These are phyloP conservation scores for Aphis gossypii DNA, from an alignment of 1,140 invertebrate species.

Conservation along the genomic window DNA sequence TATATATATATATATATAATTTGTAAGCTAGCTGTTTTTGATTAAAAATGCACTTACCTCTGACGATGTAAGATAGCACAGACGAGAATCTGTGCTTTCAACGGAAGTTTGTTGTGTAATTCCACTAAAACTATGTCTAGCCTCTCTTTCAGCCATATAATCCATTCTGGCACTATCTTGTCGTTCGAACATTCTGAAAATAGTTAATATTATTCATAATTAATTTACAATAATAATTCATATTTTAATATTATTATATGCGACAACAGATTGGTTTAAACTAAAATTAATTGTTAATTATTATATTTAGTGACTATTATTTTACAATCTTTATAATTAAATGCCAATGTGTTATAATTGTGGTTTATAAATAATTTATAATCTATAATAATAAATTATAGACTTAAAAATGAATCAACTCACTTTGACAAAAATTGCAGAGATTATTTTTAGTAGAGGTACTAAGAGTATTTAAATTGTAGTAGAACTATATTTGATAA, in stretches of 20 bases:
- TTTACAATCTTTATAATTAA: neutral
- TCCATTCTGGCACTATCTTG: slow-evolving; percentile 88
- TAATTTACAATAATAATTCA: neutral
- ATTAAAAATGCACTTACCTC: slow-evolving; percentile 77
- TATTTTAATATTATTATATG: no score
- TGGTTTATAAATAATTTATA: neutral
- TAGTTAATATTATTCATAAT: slow-evolving; percentile 59
- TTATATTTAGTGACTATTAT: neutral
- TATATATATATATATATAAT: neutral
- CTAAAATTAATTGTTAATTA: neutral
- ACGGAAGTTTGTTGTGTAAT: slow-evolving; percentile 83
- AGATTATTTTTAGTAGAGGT: no score
- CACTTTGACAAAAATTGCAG: no score
- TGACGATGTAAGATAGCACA: slow-evolving; percentile 92
- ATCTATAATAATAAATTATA: neutral
- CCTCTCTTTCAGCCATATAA: slow-evolving; percentile 87
- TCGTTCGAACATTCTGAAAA: slow-evolving; percentile 81
- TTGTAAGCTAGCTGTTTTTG: neutral
- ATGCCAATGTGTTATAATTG: neutral
- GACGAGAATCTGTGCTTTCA: slow-evolving; percentile 89
- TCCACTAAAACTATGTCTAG: slow-evolving; percentile 79
- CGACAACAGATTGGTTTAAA: no score
- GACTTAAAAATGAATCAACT: neutral
- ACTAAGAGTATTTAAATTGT: no score
- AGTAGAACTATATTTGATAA: no score